phyloP scores from a whole-genome alignment of 2,888 invertebrate species.

The Operophtera brumata region DNA sequence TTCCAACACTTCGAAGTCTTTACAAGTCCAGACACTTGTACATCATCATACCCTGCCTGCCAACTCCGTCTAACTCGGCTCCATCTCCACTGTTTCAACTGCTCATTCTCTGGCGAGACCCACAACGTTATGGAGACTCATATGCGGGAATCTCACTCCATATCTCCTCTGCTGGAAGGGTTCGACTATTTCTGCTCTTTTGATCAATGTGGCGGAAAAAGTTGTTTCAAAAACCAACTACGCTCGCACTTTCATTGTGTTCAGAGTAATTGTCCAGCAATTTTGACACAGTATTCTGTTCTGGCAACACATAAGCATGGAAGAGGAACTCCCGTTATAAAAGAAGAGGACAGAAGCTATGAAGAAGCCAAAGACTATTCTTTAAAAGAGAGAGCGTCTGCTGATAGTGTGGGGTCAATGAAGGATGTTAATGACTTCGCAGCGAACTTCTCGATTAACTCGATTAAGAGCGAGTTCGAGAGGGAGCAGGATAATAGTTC shows the following conservation, averaged over 20 bases:
- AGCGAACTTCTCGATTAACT: constrained; percentile 72
- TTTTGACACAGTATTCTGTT: constrained; percentile 74
- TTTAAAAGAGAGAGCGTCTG: constrained; percentile 71
- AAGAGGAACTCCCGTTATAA: constrained; percentile 68
- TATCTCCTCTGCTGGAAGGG: constrained; percentile 89
- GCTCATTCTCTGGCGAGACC: constrained; percentile 90
- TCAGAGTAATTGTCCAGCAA: constrained; percentile 74
- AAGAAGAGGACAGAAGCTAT: constrained; percentile 58
- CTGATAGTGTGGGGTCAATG: constrained; percentile 63
- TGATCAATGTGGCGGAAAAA: constrained; percentile 75
- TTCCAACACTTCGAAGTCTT: constrained; percentile 83
- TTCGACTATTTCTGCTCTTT: constrained; percentile 88
- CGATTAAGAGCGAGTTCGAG: constrained; percentile 75
- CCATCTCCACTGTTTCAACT: constrained; percentile 94
- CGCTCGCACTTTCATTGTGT: constrained; percentile 75
- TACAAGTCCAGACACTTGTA: constrained; percentile 83
- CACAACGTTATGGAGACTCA: constrained; percentile 90
- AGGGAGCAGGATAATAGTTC: constrained; percentile 74
- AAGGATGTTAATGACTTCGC: constrained; percentile 65
- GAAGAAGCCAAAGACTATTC: constrained; percentile 79
- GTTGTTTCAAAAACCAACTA: constrained; percentile 74
- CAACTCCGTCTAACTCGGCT: constrained; percentile 83
- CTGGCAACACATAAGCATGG: constrained; percentile 77
- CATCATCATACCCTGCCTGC: constrained; percentile 85
- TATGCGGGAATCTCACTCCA: constrained; percentile 92